A percentile compares a stretch with the other conserved stretches of the same genome.
phyloP scores from a whole-genome alignment of 2,113 vertebrate species.

The Rattus rattus region DNA sequence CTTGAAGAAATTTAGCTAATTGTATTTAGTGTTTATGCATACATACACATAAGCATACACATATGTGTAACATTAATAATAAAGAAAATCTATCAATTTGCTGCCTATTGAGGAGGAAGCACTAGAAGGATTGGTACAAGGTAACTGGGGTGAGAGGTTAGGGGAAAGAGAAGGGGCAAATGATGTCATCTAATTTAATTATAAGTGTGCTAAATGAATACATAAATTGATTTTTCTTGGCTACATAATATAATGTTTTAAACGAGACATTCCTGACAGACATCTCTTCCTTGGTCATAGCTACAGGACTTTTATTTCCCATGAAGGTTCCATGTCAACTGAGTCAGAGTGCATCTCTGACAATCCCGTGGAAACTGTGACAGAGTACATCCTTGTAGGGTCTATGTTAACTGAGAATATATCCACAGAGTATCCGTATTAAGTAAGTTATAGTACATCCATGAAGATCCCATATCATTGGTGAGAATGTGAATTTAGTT shows the following conservation, averaged over 20 bases:
- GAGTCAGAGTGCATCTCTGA: not conserved
- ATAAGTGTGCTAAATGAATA: not conserved
- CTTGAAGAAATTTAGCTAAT: not conserved
- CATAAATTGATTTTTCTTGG: not conserved
- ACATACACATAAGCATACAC: not conserved
- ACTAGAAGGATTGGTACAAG: not conserved
- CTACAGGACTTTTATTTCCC: accelerated
- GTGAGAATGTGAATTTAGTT: not conserved
- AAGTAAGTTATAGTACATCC: not conserved
- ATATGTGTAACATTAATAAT: not conserved
- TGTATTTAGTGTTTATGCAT: not conserved
- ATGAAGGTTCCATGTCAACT: not conserved
- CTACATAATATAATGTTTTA: not conserved
- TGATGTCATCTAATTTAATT: not conserved
- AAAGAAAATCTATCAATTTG: not conserved
- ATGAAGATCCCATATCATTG: not conserved
- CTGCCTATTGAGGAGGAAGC: not conserved
- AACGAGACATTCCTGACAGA: not conserved
- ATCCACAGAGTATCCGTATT: too few relatives aligned
- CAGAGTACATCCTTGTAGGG: not conserved
- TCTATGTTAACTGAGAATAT: not conserved
- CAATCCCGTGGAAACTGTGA: not conserved
- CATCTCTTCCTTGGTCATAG: not conserved
- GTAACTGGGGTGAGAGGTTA: not conserved
- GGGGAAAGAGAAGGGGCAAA: not conserved